Base-by-base conservation (phyloP, 1,140 invertebrate genomes). In the Pectinophora gossypiella region DNA sequence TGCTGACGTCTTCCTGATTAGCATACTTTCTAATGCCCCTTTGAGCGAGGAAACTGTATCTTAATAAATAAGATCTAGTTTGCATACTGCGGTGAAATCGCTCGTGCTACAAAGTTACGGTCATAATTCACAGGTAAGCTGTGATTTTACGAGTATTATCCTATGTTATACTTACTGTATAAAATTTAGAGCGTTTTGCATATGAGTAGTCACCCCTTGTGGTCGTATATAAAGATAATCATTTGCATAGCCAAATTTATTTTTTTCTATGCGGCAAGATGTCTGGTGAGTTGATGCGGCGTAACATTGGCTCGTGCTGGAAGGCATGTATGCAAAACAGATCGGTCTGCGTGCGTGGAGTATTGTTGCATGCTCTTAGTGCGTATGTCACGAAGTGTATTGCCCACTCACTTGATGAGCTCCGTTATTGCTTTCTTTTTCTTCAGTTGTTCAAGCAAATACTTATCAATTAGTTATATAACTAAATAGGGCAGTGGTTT, bases 1-100 rank as follows among this genome's bases (percentile, higher is more conserved):
- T 79, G 80, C 74, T 68, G 52, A 54, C 52, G 59, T 49, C 52
- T 49, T 46, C 44, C 54, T 56, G 51, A 75, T 80, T 75, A 72
- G 60, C 73, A 81, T 78, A 71, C 52, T 48, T 57, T 61, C 54
- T 49, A 64, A 59, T 61, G 54, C 50, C 54, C 49, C 9, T 32
- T n/a, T 32, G 27, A 12, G 27, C n/a, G 27, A 32, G 51, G 49
- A 51, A 38, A 64, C 27, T 56, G 52, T 54, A 42, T 48, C 45
- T 54, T 54, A 56, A 54, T 56, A 32, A 32, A 32, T 32, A 32
- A 32, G 27, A 32, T 32, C 27, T 32, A n/a, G 27, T 32, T 7
- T 32, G 27, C 27, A 32, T 32, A 32, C 27, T 32, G 27, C 27
- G 2, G 27, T 32, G n/a, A 1, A n/a, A 6, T 27, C 12, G 36